Evolutionary conservation across 2,888 invertebrate genomes (phyloP).

Genomic region (Pterostichus madidus): DNA sequence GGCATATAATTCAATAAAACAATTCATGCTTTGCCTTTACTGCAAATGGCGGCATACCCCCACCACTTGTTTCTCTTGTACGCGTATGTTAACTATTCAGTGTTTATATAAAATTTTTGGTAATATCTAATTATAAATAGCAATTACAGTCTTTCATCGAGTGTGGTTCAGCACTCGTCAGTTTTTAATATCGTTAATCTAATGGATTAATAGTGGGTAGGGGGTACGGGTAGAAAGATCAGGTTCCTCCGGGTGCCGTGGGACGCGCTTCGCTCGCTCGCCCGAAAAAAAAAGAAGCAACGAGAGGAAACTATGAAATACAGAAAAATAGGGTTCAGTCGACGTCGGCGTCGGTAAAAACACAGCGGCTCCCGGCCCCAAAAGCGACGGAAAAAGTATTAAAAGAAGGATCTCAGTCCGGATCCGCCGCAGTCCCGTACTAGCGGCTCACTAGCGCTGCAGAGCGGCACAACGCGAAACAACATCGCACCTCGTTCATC

Average conservation of each 20-base stretch:
- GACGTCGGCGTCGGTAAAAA: conserved; percentile 16
- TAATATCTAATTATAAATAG: conserved; percentile 1
- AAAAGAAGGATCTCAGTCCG: conserved; percentile 65
- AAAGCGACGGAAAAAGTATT: conserved; percentile 67
- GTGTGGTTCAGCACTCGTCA: background rate
- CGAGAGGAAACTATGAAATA: conserved; percentile 73
- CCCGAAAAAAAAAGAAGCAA: conserved; percentile 71
- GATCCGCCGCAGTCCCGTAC: conserved; percentile 63
- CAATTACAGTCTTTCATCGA: background rate
- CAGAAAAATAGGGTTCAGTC: conserved; percentile 73
- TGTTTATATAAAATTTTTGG: too few relatives aligned
- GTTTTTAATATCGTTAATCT: conserved; percentile 62
- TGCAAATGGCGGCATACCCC: too few relatives aligned
- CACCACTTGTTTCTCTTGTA: too few relatives aligned
- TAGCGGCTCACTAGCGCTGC: background rate
- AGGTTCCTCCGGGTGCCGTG: conserved; percentile 4
- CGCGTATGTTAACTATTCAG: too few relatives aligned
- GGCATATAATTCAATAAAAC: too few relatives aligned
- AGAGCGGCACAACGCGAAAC: conserved; percentile 14
- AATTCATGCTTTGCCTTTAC: too few relatives aligned
- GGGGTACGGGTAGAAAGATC: conserved; percentile 12
- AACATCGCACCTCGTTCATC: background rate
- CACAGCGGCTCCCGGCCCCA: conserved; percentile 48
- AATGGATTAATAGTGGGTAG: conserved; percentile 50
- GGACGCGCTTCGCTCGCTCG: conserved; percentile 67